Conservation (phyloP, 2,888 invertebrate genomes). For the Eilema depressum region DNA sequence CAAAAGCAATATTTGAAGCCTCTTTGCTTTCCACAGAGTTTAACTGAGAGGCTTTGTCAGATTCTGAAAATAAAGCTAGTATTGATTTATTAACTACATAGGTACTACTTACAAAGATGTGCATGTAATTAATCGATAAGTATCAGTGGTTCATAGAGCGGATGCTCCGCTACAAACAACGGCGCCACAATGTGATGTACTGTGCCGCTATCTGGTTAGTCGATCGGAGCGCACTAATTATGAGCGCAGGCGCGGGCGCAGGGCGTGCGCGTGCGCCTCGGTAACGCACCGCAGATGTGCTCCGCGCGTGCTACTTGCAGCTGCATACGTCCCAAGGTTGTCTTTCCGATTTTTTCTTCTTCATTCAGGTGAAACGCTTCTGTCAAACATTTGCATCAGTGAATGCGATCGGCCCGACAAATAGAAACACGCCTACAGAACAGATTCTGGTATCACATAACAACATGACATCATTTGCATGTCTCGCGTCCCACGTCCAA, state of each 20-base stretch:
- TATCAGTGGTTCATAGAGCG: constrained; percentile 1
- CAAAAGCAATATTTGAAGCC: not conserved
- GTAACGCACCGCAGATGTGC: constrained; percentile 29
- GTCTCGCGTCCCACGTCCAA: constrained; percentile 36
- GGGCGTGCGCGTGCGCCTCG: constrained; percentile 21
- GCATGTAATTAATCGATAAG: not conserved
- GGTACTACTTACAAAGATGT: not conserved
- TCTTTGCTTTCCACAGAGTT: not conserved
- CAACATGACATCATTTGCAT: constrained; percentile 44
- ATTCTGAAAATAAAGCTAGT: not conserved
- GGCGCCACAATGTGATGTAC: not conserved
- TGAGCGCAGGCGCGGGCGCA: constrained; percentile 1
- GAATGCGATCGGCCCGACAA: not conserved
- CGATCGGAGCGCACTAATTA: constrained; percentile 14
- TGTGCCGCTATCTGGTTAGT: constrained; percentile 1
- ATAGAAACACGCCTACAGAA: constrained; percentile 8
- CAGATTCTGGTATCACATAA: constrained; percentile 42
- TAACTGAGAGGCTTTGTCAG: not conserved
- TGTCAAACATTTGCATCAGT: not conserved
- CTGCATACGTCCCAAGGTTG: not conserved
- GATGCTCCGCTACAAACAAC: not conserved
- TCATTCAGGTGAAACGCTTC: not conserved
- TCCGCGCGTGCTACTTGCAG: constrained; percentile 3
- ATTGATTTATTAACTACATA: not conserved
- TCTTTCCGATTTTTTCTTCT: not conserved